These are phyloP conservation scores for Xyrauchen texanus DNA, from an alignment of 2,113 vertebrate species.

Conservation along the genomic window DNA sequence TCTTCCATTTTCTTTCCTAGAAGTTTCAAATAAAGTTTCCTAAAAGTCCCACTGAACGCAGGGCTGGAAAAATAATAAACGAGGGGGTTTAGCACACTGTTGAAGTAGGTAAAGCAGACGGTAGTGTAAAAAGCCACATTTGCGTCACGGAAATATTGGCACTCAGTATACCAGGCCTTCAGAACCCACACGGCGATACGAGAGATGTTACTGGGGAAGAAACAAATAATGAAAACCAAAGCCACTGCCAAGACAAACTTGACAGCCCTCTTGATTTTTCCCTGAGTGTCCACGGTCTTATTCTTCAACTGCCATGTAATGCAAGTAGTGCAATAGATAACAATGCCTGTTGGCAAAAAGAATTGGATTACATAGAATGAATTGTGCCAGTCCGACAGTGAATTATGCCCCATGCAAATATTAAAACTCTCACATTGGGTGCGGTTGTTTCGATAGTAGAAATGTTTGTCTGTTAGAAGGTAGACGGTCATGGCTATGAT, in stretches of 20 bases:
- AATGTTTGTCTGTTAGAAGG: constrained; percentile 66
- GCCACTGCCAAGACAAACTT: constrained; percentile 74
- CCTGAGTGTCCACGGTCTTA: constrained; percentile 68
- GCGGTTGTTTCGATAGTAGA: constrained; percentile 61
- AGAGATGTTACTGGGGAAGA: constrained; percentile 75
- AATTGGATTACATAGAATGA: constrained; percentile 74
- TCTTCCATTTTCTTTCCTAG: constrained; percentile 41
- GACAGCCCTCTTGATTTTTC: constrained; percentile 75
- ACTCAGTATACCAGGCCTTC: constrained; percentile 68
- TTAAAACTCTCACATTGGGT: constrained; percentile 80
- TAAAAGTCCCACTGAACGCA: constrained; percentile 67
- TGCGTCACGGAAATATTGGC: constrained; percentile 63
- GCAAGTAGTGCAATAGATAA: constrained; percentile 72
- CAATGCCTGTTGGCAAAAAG: constrained; percentile 66
- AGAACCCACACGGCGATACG: constrained; percentile 73
- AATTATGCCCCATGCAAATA: constrained; percentile 70
- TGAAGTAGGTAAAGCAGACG: constrained; percentile 78
- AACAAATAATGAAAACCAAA: constrained; percentile 73
- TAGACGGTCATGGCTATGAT: constrained; percentile 71
- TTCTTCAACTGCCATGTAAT: constrained; percentile 73
- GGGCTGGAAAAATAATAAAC: constrained; percentile 80
- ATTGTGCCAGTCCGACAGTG: constrained; percentile 74
- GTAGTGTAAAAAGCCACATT: constrained; percentile 75
- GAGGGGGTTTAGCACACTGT: constrained; percentile 78
- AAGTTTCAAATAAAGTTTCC: constrained; percentile 62